Percentiles rank a stretch among this genome's conserved stretches.
phyloP scores from a whole-genome alignment of 2,113 vertebrate species.

The Phalacrocorax carbo region DNA sequence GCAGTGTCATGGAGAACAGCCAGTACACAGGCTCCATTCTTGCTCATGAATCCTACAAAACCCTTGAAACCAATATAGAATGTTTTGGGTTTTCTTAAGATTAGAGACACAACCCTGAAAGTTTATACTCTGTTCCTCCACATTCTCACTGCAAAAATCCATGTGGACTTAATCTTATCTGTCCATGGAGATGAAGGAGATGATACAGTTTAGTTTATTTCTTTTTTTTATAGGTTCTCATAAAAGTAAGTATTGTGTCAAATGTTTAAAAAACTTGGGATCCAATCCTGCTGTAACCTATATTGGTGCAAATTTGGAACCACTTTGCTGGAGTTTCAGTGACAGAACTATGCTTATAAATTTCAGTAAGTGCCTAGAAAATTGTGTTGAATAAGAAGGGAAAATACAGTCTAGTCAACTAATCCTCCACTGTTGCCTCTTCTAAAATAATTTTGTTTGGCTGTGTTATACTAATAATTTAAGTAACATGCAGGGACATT shows the following conservation, averaged over 20 bases:
- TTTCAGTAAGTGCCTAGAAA: slow-evolving; percentile 6
- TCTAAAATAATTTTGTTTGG: background rate
- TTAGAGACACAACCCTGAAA: background rate
- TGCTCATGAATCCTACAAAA: background rate
- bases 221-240: background rate
- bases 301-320: background rate
- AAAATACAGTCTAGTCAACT: background rate
- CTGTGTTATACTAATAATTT: background rate
- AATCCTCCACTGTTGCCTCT: background rate
- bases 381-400: background rate
- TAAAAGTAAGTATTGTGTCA: slow-evolving; percentile 46
- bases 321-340: background rate
- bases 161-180: slow-evolving; percentile 13
- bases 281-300: background rate
- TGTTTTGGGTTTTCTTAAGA: background rate
- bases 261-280: slow-evolving; percentile 19
- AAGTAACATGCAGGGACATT: background rate
- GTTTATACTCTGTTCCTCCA: background rate
- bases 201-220: slow-evolving; percentile 10
- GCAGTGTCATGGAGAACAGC: background rate
- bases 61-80: background rate
- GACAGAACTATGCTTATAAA: slow-evolving; percentile 12
- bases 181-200: background rate
- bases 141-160: background rate
- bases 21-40: background rate